These are phyloP conservation scores for Halichoerus grypus DNA, from an alignment of 2,113 vertebrate genomes.

Conservation along the genomic window DNA sequence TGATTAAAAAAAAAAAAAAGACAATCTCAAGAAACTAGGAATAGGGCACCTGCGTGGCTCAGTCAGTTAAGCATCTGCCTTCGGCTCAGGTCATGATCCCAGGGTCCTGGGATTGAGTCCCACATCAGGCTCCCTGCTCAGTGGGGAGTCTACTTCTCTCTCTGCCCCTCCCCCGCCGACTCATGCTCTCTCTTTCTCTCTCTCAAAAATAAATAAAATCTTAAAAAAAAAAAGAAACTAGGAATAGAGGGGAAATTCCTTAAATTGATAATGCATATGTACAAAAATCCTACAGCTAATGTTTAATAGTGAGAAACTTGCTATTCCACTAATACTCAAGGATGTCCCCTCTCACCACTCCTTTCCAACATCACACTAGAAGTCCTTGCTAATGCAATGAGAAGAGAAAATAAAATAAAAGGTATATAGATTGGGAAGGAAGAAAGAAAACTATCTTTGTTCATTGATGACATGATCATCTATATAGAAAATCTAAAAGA, in stretches of 20 bases:
- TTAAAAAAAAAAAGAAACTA: neutral
- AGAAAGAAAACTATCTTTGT: neutral
- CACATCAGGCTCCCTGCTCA: neutral
- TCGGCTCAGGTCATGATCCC: neutral
- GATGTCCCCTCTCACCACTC: neutral
- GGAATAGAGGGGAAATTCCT: neutral
- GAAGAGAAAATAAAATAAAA: neutral
- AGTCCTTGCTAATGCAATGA: neutral
- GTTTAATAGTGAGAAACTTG: neutral
- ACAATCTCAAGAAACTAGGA: neutral
- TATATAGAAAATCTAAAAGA: neutral
- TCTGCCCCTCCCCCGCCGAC: neutral
- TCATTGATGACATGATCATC: neutral
- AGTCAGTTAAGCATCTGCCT: neutral
- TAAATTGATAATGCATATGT: neutral
- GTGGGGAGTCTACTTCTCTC: neutral
- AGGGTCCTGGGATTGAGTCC: neutral
- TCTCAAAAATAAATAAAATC: neutral
- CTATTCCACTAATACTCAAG: neutral
- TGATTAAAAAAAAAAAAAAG: neutral
- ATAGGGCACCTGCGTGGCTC: neutral
- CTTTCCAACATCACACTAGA: neutral
- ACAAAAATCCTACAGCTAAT: neutral
- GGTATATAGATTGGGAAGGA: neutral
- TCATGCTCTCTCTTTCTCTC: no score